These are phyloP conservation scores for Hypena proboscidalis DNA, from an alignment of 2,888 invertebrate species.

Conservation along the genomic window DNA sequence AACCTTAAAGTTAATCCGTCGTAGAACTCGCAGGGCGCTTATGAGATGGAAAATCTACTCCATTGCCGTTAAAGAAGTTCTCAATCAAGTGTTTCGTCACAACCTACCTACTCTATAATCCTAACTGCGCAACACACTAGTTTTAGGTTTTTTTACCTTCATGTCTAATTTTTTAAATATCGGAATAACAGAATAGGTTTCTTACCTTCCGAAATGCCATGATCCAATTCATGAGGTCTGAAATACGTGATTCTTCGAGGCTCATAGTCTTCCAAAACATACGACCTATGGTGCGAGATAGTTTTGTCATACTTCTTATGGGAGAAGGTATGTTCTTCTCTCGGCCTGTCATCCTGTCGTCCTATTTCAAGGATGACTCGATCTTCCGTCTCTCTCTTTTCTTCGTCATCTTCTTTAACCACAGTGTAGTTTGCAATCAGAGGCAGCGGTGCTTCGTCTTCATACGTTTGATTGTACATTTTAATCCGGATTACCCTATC, in stretches of 20 bases:
- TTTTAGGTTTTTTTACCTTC: too few relatives aligned
- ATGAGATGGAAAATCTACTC: too few relatives aligned
- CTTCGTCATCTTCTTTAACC: slow-evolving; percentile 69
- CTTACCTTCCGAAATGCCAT: slow-evolving; percentile 63
- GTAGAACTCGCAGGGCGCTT: too few relatives aligned
- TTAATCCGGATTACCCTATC: too few relatives aligned
- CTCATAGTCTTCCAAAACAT: slow-evolving; percentile 77
- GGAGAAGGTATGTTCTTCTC: slow-evolving; percentile 76
- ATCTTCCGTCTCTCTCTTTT: slow-evolving; percentile 70
- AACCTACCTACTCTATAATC: too few relatives aligned
- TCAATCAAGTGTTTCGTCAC: too few relatives aligned
- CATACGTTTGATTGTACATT: slow-evolving; percentile 73
- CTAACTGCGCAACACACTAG: too few relatives aligned
- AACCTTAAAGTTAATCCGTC: too few relatives aligned
- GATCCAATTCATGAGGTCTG: slow-evolving; percentile 71
- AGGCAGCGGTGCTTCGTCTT: slow-evolving; percentile 72
- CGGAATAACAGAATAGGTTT: neutral
- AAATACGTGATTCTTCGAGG: slow-evolving; percentile 67
- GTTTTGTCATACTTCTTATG: slow-evolving; percentile 83
- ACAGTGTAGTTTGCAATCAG: slow-evolving; percentile 73
- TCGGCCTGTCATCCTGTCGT: slow-evolving; percentile 74
- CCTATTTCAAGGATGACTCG: slow-evolving; percentile 82
- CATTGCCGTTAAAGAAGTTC: too few relatives aligned
- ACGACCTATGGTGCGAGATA: slow-evolving; percentile 77
- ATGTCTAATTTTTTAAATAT: neutral